These are phyloP conservation scores for Notospermus geniculatus DNA, from an alignment of 1,140 invertebrate genomes.

Conservation along the genomic window DNA sequence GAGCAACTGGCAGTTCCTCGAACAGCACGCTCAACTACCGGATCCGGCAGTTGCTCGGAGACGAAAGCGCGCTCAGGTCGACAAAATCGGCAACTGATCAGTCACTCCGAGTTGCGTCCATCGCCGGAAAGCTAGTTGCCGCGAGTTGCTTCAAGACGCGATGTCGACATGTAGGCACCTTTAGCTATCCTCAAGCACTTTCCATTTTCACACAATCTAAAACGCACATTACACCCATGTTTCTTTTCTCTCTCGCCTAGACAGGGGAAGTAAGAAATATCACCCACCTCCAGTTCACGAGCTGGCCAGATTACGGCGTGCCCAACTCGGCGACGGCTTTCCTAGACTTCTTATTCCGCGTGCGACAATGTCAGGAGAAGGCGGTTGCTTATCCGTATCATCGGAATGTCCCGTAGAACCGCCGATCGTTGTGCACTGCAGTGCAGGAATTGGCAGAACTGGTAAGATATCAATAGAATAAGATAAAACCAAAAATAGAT, in stretches of 20 bases:
- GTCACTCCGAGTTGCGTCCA: too few species aligned
- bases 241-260: slow-evolving; percentile 59
- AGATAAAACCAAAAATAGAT: too few species aligned
- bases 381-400: slow-evolving; percentile 77
- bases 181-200: too few species aligned
- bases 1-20: too few species aligned
- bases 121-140: too few species aligned
- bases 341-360: slow-evolving; percentile 76
- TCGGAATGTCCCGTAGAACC: slow-evolving; percentile 65
- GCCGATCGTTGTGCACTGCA: slow-evolving; percentile 93
- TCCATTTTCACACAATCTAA: background rate
- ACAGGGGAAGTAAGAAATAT: slow-evolving; percentile 74
- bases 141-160: too few species aligned
- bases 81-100: too few species aligned
- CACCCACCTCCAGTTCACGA: slow-evolving; percentile 81
- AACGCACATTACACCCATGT: background rate
- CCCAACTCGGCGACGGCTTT: slow-evolving; percentile 77
- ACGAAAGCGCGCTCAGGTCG: too few species aligned
- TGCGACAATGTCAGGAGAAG: slow-evolving; percentile 60
- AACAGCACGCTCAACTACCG: too few species aligned
- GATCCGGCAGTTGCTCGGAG: too few species aligned
- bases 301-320: slow-evolving; percentile 83
- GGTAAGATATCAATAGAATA: too few species aligned
- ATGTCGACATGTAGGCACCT: too few species aligned
- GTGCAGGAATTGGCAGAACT: slow-evolving; percentile 94